Evolutionary conservation across 2,888 invertebrate genomes (phyloP).

Genomic region (Unio pictorum): DNA sequence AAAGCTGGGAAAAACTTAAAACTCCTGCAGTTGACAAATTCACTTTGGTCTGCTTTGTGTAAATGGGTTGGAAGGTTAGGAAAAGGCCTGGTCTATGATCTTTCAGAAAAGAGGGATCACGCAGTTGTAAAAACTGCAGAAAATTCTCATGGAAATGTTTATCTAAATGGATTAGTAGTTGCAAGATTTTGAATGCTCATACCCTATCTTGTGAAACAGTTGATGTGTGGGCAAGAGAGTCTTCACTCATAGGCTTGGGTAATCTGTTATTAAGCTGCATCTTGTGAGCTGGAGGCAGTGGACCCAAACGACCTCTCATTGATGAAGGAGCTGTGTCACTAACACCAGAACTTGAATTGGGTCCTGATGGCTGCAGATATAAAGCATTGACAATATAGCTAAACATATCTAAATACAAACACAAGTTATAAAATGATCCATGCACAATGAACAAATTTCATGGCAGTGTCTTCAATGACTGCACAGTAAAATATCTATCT

Average conservation of each 20-base stretch:
- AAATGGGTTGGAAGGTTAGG: no score
- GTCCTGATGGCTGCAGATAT: neutral
- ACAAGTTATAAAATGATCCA: no score
- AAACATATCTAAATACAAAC: no score
- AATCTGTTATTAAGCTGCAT: slow-evolving; percentile 51
- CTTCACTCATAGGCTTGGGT: slow-evolving; percentile 14
- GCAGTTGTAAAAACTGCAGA: neutral
- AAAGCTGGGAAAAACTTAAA: no score
- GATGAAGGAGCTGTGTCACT: slow-evolving; percentile 29
- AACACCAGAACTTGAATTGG: slow-evolving; percentile 3
- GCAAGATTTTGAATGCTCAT: neutral
- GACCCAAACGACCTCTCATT: slow-evolving; percentile 75
- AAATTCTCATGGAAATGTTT: slow-evolving; percentile 3
- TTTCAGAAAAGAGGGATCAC: neutral
- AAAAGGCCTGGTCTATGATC: no score
- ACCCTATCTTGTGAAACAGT: neutral
- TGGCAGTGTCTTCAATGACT: no score
- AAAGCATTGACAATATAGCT: no score
- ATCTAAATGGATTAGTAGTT: neutral
- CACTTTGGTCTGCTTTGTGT: no score
- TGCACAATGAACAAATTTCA: no score
- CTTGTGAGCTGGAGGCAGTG: slow-evolving; percentile 55
- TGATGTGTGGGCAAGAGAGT: slow-evolving; percentile 4
- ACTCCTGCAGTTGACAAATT: no score
- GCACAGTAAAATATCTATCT: no score